Percentiles rank a stretch among this genome's conserved stretches.
Evolutionary conservation across 2,113 vertebrate species (phyloP).

Genomic region (Xyliphius kryptos): DNA sequence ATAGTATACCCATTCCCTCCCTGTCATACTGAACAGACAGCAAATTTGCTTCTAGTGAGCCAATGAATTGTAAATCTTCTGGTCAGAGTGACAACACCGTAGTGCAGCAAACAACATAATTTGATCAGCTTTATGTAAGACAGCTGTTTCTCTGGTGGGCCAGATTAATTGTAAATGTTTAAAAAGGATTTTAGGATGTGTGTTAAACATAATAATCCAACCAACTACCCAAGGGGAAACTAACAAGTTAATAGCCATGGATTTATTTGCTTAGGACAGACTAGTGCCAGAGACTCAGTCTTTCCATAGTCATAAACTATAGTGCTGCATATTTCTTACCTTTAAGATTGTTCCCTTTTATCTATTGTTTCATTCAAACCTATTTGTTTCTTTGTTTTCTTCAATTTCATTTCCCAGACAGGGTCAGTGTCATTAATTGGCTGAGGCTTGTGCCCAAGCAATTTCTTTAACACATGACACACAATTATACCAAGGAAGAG

Average conservation of each 20-base stretch:
- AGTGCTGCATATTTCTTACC: too few species aligned
- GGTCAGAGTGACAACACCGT: conserved; percentile 50
- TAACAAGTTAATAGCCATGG: conserved; percentile 63
- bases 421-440: conserved; percentile 65
- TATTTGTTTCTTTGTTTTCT: conserved; percentile 32
- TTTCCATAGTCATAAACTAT: too few species aligned
- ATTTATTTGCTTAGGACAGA: conserved; percentile 54
- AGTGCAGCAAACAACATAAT: conserved; percentile 63
- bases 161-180: conserved; percentile 71
- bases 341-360: too few species aligned
- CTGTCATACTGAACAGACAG: conserved; percentile 36
- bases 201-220: conserved; percentile 65
- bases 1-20: conserved; percentile 24
- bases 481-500: conserved; percentile 82
- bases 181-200: conserved; percentile 65
- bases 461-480: conserved; percentile 84
- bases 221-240: conserved; percentile 54
- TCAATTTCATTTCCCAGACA: conserved; percentile 33
- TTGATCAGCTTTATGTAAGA: conserved; percentile 69
- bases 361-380: neutral
- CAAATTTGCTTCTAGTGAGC: conserved; percentile 34
- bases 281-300: too few species aligned
- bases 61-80: conserved; percentile 43
- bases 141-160: conserved; percentile 44
- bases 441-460: conserved; percentile 67